Percentiles rank a stretch among this genome's conserved stretches.
Conservation (phyloP, 2,888 invertebrate genomes). For the Eristalis intricaria region DNA sequence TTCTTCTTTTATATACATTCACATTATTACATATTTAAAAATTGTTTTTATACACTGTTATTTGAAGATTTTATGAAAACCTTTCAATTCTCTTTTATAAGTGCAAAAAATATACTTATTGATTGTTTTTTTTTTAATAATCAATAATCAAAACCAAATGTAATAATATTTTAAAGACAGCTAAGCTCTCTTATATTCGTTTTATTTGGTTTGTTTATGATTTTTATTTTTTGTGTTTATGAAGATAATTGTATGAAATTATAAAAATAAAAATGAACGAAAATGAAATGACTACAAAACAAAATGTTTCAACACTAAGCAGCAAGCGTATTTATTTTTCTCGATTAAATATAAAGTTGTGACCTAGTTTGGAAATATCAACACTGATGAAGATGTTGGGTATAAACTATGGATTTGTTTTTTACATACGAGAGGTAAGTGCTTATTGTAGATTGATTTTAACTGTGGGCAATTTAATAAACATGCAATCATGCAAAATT, state of each 20-base stretch:
- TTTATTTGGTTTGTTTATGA: conserved; percentile 4
- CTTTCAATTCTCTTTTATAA: conserved; percentile 15
- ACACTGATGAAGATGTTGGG: neutral
- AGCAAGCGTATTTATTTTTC: conserved; percentile 62
- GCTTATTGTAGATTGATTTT: neutral
- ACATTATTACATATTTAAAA: conserved; percentile 14
- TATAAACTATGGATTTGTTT: neutral
- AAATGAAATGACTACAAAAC: conserved; percentile 47
- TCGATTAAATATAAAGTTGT: conserved; percentile 31
- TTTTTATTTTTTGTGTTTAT: conserved; percentile 10
- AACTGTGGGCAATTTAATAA: neutral
- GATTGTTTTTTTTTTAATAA: conserved; percentile 24
- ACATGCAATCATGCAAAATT: neutral
- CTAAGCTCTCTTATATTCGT: conserved; percentile 49
- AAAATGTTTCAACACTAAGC: conserved; percentile 65
- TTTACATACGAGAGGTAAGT: neutral
- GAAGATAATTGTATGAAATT: conserved; percentile 12
- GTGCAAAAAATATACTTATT: conserved; percentile 28
- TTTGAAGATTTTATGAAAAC: conserved; percentile 69
- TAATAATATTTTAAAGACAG: conserved; percentile 29
- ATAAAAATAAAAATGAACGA: conserved; percentile 3
- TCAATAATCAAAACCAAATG: conserved; percentile 24
- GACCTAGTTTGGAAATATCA: conserved; percentile 52
- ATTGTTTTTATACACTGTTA: conserved; percentile 33
- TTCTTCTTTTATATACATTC: conserved; percentile 49